A percentile compares a stretch with the other conserved stretches of the same genome.
phyloP scores from a whole-genome alignment of 2,888 invertebrate genomes.

The Limenitis camilla region DNA sequence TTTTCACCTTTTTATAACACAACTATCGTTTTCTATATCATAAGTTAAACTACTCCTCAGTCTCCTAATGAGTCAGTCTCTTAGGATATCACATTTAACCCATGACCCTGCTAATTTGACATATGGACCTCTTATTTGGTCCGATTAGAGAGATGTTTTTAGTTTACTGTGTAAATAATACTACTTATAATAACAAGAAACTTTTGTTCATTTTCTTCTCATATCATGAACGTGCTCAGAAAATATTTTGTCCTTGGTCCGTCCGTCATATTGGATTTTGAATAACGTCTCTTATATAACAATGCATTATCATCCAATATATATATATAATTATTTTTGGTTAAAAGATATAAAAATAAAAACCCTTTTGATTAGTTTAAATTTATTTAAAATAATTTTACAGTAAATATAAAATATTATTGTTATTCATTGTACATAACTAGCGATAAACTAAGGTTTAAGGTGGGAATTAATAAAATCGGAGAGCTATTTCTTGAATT shows the following conservation, averaged over 20 bases:
- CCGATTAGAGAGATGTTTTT: background rate
- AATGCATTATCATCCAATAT: too few species aligned
- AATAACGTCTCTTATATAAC: too few species aligned
- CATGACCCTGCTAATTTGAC: slow-evolving; percentile 49
- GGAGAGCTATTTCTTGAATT: slow-evolving; percentile 11
- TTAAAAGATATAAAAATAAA: background rate
- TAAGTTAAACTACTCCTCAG: slow-evolving; percentile 15
- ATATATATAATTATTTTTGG: background rate
- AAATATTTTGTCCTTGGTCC: too few species aligned
- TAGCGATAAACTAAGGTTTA: slow-evolving; percentile 14
- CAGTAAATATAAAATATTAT: slow-evolving; percentile 10
- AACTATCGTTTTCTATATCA: background rate
- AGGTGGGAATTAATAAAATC: slow-evolving; percentile 19
- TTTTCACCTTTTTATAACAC: background rate
- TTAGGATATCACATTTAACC: slow-evolving; percentile 44
- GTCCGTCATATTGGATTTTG: too few species aligned
- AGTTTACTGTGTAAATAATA: too few species aligned
- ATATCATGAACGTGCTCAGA: too few species aligned
- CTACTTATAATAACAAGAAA: too few species aligned
- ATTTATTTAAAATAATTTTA: slow-evolving; percentile 18
- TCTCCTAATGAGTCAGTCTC: slow-evolving; percentile 32
- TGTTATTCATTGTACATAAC: background rate
- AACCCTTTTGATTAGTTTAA: slow-evolving; percentile 1
- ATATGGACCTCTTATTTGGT: slow-evolving; percentile 48
- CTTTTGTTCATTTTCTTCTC: too few species aligned